Evolutionary conservation across 1,140 invertebrate species (phyloP), one percentile per base, ranked within the genome.

Genomic region (Zaprionus inermis): DNA sequence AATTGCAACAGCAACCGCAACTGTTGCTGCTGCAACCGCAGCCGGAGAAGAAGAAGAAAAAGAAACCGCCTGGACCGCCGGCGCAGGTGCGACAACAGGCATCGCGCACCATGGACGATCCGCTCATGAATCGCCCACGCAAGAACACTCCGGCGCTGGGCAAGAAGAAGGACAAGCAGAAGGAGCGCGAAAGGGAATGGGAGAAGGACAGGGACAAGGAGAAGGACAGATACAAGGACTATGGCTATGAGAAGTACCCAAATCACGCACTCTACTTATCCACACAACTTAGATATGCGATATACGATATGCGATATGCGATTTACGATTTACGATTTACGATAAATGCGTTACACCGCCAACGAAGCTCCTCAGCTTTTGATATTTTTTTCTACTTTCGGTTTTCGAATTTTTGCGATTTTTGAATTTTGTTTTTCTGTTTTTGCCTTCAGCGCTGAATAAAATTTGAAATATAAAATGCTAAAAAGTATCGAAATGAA

Each of bases 171-270:
- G 81, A 81, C 16, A 83, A 91, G 55, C 57, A 76, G 22, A 52
- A 65, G 24, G 58, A 58, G n/a, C 38, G 6, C 6, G 10, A 32
- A 2, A 10, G 9, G 30, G 38, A 58, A n/a, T 63, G 32, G 30
- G 80, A 79, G 63, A 65, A 76, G 59, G 73, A 70, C 57, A 60
- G 32, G 38, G 38, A 44, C 18, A 66, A 38, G 30, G 80, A 79
- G 63, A 65, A 76, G 59, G 73, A 70, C 49, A 60, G 22, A 46
- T 70, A 56, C 67, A 63, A 63, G 38, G 83, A 80, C 57, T 69
- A 77, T 54, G 78, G 69, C 76, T 89, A 91, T 91, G 89, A 91
- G 81, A 91, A 91, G 89, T 91, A 91, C 84, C 83, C 56, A 65
- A 57, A 56, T 49, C 30, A 52, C 24, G 34, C 66, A 72, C 38